phyloP scores from a whole-genome alignment of 2,888 invertebrate species.

The Chrysolina oricalcia region DNA sequence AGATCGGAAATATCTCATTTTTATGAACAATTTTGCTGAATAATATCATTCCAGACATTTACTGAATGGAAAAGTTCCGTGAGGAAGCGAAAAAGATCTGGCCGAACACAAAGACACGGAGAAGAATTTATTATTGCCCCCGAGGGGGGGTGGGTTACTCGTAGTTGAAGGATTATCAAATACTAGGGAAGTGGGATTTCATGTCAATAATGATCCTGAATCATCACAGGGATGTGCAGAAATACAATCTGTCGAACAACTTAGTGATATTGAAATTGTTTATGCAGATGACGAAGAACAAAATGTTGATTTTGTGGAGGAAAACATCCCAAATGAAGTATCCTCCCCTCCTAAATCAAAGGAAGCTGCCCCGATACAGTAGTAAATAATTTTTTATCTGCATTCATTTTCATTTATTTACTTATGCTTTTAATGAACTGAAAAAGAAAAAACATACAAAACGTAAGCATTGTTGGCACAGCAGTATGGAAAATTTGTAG shows the following conservation, averaged over 20 bases:
- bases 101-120: conserved; percentile 9
- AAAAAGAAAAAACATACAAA: conserved; percentile 19
- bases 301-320: conserved; percentile 9
- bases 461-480: conserved; percentile 8
- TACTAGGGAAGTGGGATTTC: neutral
- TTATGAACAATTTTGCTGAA: conserved; percentile 10
- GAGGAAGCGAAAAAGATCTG: conserved; percentile 10
- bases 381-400: conserved; percentile 2
- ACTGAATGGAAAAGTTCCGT: conserved; percentile 22
- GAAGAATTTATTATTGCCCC: conserved; percentile 1
- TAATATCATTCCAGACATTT: conserved; percentile 3
- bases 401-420: conserved; percentile 9
- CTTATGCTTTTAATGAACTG: conserved; percentile 16
- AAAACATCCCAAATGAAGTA: no score
- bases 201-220: neutral
- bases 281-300: conserved; percentile 5
- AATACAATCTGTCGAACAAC: neutral
- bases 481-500: conserved; percentile 18
- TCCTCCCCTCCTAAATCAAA: no score
- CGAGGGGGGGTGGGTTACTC: no score
- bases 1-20: neutral
- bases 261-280: conserved; percentile 14
- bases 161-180: conserved; percentile 1
- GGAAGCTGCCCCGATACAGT: neutral
- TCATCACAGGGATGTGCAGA: conserved; percentile 5